phyloP scores from a whole-genome alignment of 2,113 vertebrate genomes.

The Platanista minor region DNA sequence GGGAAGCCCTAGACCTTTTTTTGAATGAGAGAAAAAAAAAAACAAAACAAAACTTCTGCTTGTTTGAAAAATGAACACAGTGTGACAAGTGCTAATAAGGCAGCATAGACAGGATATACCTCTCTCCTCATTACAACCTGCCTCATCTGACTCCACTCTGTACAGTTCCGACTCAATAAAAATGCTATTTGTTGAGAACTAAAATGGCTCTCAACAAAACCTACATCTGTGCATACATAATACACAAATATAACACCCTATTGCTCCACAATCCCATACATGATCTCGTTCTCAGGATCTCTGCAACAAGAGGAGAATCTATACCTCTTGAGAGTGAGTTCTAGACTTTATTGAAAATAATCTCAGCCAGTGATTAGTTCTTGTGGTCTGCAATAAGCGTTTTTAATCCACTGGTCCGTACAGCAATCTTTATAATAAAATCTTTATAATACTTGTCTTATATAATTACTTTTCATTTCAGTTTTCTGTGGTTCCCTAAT shows the following conservation, averaged over 20 bases:
- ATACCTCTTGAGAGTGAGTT: not conserved
- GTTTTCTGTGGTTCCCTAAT: not conserved
- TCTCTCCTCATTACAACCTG: not conserved
- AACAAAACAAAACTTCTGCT: not conserved
- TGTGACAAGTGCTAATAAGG: not conserved
- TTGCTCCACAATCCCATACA: not conserved
- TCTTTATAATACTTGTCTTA: not conserved
- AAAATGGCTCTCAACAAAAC: not conserved
- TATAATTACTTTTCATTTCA: not conserved
- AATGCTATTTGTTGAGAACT: not conserved
- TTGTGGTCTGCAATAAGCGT: not conserved
- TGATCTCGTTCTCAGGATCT: not conserved
- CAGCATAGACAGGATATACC: not conserved
- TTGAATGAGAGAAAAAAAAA: not conserved
- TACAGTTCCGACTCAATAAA: not conserved
- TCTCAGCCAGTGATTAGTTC: not conserved
- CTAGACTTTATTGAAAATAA: not conserved
- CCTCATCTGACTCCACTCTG: not conserved
- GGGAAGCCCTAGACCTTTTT: not conserved
- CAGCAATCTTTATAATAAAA: not conserved
- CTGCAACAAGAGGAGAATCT: not conserved
- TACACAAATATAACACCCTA: not conserved
- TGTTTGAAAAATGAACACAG: not conserved
- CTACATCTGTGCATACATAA: not conserved
- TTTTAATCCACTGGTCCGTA: not conserved